These are phyloP conservation scores for Leptopterna dolabrata DNA, from an alignment of 2,888 invertebrate species.

Conservation along the genomic window DNA sequence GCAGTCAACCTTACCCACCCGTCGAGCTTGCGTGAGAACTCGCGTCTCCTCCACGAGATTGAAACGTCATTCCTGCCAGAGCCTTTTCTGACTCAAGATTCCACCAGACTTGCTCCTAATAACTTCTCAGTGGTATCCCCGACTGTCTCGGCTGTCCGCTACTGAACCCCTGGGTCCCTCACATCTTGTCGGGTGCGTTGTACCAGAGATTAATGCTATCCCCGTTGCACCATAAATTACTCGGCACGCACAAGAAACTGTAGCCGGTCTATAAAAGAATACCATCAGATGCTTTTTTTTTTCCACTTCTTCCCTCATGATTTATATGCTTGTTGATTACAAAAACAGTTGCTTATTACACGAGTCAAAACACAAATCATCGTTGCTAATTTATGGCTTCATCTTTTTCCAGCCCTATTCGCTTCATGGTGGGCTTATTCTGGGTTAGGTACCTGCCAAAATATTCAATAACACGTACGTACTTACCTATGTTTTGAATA, in stretches of 20 bases:
- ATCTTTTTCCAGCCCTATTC: background rate
- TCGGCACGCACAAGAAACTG: background rate
- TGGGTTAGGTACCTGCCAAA: too few relatives aligned
- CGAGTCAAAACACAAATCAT: background rate
- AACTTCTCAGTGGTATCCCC: background rate
- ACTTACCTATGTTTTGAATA: too few relatives aligned
- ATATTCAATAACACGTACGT: too few relatives aligned
- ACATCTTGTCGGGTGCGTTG: background rate
- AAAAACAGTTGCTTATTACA: background rate
- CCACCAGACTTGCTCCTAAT: background rate
- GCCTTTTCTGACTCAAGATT: background rate
- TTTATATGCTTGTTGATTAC: background rate
- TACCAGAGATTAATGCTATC: background rate
- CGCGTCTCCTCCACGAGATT: background rate
- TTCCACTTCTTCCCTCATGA: background rate
- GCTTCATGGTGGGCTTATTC: background rate
- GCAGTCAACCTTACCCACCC: background rate
- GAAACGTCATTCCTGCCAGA: background rate
- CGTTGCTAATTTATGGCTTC: background rate
- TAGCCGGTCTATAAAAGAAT: background rate
- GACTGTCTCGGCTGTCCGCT: slow-evolving; percentile 2
- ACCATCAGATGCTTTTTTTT: background rate
- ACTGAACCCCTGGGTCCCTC: background rate
- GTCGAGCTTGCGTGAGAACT: background rate
- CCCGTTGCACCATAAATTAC: background rate